Conservation (phyloP, 1,140 invertebrate species). For the Lanistes nyassanus region DNA sequence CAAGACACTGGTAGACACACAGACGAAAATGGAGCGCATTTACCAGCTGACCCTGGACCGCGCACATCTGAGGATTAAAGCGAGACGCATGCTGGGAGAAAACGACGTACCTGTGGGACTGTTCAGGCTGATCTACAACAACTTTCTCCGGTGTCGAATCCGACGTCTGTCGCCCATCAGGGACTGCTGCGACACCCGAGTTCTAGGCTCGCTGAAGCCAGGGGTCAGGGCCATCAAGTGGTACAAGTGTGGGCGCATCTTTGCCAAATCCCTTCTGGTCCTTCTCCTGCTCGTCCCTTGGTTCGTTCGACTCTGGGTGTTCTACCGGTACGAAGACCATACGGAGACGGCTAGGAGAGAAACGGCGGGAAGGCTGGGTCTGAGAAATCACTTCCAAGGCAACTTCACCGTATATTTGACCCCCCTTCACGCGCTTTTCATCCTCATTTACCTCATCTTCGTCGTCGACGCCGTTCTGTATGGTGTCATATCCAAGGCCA, state of each 20-base stretch:
- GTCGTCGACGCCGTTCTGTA: constrained; percentile 37
- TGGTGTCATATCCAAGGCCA: constrained; percentile 31
- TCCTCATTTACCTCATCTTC: constrained; percentile 41
- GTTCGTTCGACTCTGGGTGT: constrained; percentile 39
- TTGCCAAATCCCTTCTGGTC: constrained; percentile 28
- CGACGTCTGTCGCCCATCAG: constrained; percentile 23
- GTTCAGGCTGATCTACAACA: constrained; percentile 39
- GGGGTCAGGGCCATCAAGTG: constrained; percentile 30
- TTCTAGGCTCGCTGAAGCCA: constrained; percentile 27
- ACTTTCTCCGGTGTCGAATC: constrained; percentile 45
- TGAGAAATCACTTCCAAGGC: constrained; percentile 28
- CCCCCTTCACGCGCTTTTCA: constrained; percentile 43
- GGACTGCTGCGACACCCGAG: constrained; percentile 20
- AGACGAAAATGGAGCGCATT: constrained; percentile 22
- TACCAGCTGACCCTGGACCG: constrained; percentile 29
- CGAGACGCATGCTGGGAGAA: constrained; percentile 33
- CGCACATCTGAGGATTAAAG: constrained; percentile 34
- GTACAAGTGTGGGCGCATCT: constrained; percentile 30
- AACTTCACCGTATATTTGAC: constrained; percentile 39
- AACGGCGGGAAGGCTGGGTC: neutral
- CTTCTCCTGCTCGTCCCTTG: constrained; percentile 34
- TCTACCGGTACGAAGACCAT: constrained; percentile 31
- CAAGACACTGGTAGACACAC: constrained; percentile 26
- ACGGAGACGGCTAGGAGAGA: neutral
- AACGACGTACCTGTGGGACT: constrained; percentile 41